Base-by-base conservation (phyloP, 2,888 invertebrate genomes). In the Clostera curtula region DNA sequence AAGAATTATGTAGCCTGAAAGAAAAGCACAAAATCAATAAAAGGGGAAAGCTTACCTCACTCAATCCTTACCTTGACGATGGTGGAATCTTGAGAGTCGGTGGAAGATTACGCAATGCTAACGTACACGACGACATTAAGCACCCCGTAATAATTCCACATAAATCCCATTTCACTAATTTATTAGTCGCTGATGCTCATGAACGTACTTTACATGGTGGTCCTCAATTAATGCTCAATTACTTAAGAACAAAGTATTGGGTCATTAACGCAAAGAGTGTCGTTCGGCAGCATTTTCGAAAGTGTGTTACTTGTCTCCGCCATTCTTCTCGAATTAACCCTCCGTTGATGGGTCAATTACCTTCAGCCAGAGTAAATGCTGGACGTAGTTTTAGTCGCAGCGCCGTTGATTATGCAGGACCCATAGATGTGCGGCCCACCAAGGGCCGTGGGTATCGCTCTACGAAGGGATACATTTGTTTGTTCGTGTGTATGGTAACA, bases 401-500 rank as follows among this genome's bases (percentile, higher is more conserved):
- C n/a, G 49, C 43, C 1, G 45, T 45, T 0, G 49, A 49, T 21
- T 45, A 20, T 10, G 39, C 43, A 0, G 47, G 43, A 3, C 49
- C 43, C 1, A 36, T 47, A 2, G 29, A 23, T 9, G 27, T 43
- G 2, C 19, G 37, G 17, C 10, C 22, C 0, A 21, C 39, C 0
- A 36, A 34, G n/a, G 45, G 42, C 1, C 12, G 40, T 19, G 48
- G 48, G 1, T 5, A 32, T 9, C n/a, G 17, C 2, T 24, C 40
- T 2, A 26, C 24, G 16, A 40, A 43, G 12, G 41, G 41, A 1
- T 41, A 37, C 11, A 6, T 19, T 2, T 19, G 5, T 5, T 3
- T 18, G n/a, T n/a, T n/a, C n/a, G n/a, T n/a, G n/a, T 50, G 49
- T 26, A 36, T 53, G 40, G 29, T 31, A 0, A 48, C 52, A 0